Evolutionary conservation across 2,888 invertebrate genomes (phyloP).

Genomic region (Coelogynopora nodosa): DNA sequence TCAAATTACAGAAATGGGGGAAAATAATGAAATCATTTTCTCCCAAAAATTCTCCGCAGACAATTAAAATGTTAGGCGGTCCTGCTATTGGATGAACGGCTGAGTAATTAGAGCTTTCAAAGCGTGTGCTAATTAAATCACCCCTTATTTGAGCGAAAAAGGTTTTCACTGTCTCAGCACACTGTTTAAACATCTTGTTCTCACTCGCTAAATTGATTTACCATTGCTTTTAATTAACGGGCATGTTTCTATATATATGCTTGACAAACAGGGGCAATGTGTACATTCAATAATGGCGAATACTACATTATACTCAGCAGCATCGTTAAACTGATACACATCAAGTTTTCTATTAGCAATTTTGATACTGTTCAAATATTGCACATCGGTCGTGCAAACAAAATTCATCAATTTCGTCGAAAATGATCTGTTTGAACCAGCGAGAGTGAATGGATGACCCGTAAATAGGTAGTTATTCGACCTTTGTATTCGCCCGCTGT

Average conservation of each 20-base stretch:
- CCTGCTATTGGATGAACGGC: no score
- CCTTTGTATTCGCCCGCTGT: neutral
- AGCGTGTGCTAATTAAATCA: no score
- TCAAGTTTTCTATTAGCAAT: neutral
- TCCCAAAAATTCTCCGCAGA: neutral
- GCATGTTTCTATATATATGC: neutral
- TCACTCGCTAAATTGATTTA: neutral
- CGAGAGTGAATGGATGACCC: neutral
- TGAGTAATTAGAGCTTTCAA: no score
- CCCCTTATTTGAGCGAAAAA: no score
- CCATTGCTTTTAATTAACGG: neutral
- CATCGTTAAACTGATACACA: neutral
- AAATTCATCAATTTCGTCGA: neutral
- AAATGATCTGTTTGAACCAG: neutral
- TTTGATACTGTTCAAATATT: neutral
- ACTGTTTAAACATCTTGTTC: neutral
- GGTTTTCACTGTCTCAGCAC: no score
- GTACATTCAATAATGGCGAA: neutral
- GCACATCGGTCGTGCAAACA: neutral
- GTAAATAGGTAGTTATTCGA: neutral
- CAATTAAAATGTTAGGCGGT: no score
- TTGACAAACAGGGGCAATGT: neutral
- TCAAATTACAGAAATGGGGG: neutral
- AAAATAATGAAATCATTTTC: neutral
- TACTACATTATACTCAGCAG: no score